Evolutionary conservation across 2,888 invertebrate species (phyloP), one percentile per base, ranked within the genome.

Genomic region (Sylvicola fuscatus): DNA sequence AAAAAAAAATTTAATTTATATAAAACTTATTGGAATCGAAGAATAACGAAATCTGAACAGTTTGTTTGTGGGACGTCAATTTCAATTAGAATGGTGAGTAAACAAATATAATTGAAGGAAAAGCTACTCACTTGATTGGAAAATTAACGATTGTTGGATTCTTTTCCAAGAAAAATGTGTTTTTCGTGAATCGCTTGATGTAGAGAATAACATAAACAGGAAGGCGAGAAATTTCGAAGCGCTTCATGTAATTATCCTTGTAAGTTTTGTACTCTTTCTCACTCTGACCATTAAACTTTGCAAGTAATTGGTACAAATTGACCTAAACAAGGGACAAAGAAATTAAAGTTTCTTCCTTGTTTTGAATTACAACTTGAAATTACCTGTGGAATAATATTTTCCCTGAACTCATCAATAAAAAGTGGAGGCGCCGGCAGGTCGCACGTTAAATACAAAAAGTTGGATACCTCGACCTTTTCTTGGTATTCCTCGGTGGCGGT

Each of bases 111-210:
- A 29, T 27, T 15, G n/a, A 30, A 11, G 14, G 11, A 16, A 14
- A 21, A 21, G 21, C 5, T 31, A 69, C 81, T 73, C 65, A 93
- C 89, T 90, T 93, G 40, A 98, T 90, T 3, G 98, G 98, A 56
- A 99, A 99, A 58, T 99, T 99, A 3, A 99, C 97, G 50, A 99
- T 99, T 0, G 98, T 99, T 2, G 95, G 95, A 65, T 99, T 99
- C 61, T 99, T 99, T 57, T 99, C 98, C 13, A 93, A 72, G 50
- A 93, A 98, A 62, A 97, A 99, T 5, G 92, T 93, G 54, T 98
- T 99, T 60, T 93, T 98, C 1, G 93, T 95, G 56, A 99, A 99
- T 42, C 98, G 68, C 62, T 97, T 95, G 42, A 97, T 89, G 49
- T 92, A 95, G 37, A 98, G 61, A 49, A 99, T 95, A 37, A 97